Evolutionary conservation across 2,888 invertebrate species (phyloP), one percentile per base, ranked within the genome.

Genomic region (Hydrotaea diabolus): DNA sequence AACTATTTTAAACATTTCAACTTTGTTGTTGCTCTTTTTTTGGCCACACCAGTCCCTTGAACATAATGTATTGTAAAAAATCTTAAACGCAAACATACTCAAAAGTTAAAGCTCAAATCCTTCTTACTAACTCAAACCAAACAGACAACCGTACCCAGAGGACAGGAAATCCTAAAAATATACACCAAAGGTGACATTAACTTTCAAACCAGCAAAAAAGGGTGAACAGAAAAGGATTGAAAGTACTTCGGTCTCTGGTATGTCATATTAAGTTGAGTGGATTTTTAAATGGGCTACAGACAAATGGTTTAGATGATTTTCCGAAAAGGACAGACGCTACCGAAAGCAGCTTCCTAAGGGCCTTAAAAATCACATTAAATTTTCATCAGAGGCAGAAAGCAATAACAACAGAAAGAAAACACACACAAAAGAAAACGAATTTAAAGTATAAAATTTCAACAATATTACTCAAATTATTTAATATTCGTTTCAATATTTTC

Each of bases 111-210:
- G 21, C 7, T 66, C n/a, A 19, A 36, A 39, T 15, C 11, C 55
- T 55, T 55, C 5, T n/a, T n/a, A n/a, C n/a, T n/a, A n/a, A n/a
- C n/a, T 2, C 21, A 23, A 21, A 5, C 4, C 49, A 49, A 13
- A 49, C 49, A n/a, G 39, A 39, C 43, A 13, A 49, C 4, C n/a
- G n/a, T n/a, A n/a, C 15, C 15, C 23, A 19, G 11, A 43, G 66
- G 66, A 66, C 21, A 19, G 11, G 39, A 66, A 39, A 66, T 66
- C 66, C 66, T 43, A 13, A 66, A 43, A 19, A 66, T 66, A 43
- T 39, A 64, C 39, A 43, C 66, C 19, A 66, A 21, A 66, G 39
- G 66, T 39, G 39, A 66, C 66, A 43, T 19, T 19, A 13, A 36
- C 39, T n/a, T 8, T 17, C 21, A 49, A 7, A 62, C 31, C 15